Percentiles rank a stretch among this genome's conserved stretches.
Conservation (phyloP, 2,113 vertebrate species). For the Nothobranchius kuhntae region DNA sequence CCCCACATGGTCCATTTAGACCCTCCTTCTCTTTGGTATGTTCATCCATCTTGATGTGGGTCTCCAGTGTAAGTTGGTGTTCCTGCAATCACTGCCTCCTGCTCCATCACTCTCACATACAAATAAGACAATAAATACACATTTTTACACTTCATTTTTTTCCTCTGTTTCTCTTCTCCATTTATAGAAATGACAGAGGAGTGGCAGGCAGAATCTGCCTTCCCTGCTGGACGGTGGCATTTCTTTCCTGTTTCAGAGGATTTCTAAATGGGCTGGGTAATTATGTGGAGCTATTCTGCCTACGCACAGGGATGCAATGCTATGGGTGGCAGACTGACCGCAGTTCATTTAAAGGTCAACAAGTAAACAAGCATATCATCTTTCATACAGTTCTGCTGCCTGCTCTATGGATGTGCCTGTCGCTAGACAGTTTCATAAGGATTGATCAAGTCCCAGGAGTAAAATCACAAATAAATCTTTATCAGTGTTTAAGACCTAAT, state of each 20-base stretch:
- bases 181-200: constrained; percentile 68
- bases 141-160: constrained; percentile 46
- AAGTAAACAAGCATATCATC: constrained; percentile 58
- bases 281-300: constrained; percentile 19
- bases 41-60: constrained; percentile 27
- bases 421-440: constrained; percentile 27
- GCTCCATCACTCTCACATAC: constrained; percentile 17
- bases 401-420: constrained; percentile 10
- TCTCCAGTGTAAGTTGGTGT: constrained; percentile 37
- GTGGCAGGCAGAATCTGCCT: constrained; percentile 31
- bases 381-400: constrained; percentile 42
- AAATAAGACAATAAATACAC: constrained; percentile 46
- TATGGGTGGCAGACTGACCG: constrained; percentile 49
- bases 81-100: constrained; percentile 58
- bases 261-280: constrained; percentile 51
- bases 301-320: constrained; percentile 13
- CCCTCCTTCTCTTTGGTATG: constrained; percentile 30
- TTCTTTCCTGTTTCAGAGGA: too few species aligned
- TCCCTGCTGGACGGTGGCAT: too few species aligned
- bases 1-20: background rate
- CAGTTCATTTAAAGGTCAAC: constrained; percentile 66
- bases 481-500: constrained; percentile 26
- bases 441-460: constrained; percentile 46
- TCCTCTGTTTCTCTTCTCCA: constrained; percentile 36
- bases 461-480: constrained; percentile 16